Base-by-base conservation (phyloP, 2,113 vertebrate species). In the Ivindomyrus marchei region DNA sequence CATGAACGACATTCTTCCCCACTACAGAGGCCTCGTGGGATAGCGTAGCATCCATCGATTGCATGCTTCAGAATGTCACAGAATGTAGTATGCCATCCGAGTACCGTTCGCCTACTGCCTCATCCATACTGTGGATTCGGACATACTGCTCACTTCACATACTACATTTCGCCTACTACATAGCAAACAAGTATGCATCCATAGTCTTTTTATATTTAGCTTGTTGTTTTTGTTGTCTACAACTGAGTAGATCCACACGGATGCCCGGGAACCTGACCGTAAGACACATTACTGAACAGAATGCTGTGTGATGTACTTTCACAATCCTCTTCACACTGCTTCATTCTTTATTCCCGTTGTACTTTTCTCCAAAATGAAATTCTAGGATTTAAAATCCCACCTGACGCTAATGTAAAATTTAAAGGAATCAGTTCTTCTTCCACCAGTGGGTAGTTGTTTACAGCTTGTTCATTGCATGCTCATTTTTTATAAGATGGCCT, bases 281-380 rank as follows among this genome's bases (percentile, higher is more conserved):
- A 52, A 49, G 74, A 56, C 31, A 31, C 74, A 83, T 89, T 42
- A 52, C 50, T 19, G 50, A 52, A 89, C 88, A 83, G 49, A 89
- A 84, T 36, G 42, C 74, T 17, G 66, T 80, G 46, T 83, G 27
- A 80, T 50, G 66, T 80, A 70, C 17, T 89, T 89, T 21, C 19
- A 39, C 27, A 27, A 10, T 39, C 6, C 45, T 77, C 45, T 49
- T 89, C 62, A 27, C n/a, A 66, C n/a, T 11, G n/a, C 8, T 66
- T 66, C 3, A 27, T 27, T 66, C 62, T 66, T 66, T 31, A n/a
- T 66, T 66, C 62, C n/a, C 10, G 1, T 66, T 31, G 62, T 66
- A 11, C n/a, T 66, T 66, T 66, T 66, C n/a, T 27, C 10, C 70
- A 17, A 17, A 77, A 77, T 6, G 70, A 77, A 39, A 36, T 7